Conservation (phyloP, 30 jellyfish, hydroid and myxozoan species). For the Aurelia aurita region DNA sequence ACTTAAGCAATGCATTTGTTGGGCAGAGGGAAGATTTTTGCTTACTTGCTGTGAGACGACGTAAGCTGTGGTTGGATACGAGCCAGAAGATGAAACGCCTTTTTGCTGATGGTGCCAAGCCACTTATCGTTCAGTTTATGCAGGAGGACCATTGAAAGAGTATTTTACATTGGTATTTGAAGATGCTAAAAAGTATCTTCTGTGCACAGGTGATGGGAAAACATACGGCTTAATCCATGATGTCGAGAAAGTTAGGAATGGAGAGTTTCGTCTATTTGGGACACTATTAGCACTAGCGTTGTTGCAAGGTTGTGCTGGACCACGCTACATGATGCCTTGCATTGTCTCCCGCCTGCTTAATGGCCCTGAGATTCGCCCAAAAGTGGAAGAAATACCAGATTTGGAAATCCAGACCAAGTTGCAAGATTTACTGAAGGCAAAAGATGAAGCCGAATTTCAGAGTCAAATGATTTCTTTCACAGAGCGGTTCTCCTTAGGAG, state of each 20-base stretch:
- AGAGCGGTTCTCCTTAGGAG: slow-evolving; percentile 7
- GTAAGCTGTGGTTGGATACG: no score
- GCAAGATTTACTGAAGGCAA: slow-evolving; percentile 16
- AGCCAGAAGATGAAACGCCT: no score
- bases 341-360: slow-evolving; percentile 38
- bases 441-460: slow-evolving; percentile 28
- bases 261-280: slow-evolving; percentile 24
- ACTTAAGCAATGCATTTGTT: no score
- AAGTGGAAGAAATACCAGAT: slow-evolving; percentile 23
- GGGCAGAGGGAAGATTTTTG: no score
- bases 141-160: no score
- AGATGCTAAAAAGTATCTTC: no score
- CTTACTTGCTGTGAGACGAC: no score
- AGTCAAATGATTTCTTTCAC: background rate
- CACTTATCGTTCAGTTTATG: no score
- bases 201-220: no score
- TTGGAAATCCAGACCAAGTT: slow-evolving; percentile 32
- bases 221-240: slow-evolving; percentile 2
- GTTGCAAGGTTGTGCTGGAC: slow-evolving; percentile 47
- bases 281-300: slow-evolving; percentile 32
- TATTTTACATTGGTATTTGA: no score
- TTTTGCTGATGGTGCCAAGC: no score
- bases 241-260: slow-evolving; percentile 9
- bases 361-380: background rate
- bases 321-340: slow-evolving; percentile 44